These are phyloP conservation scores for Tiphia femorata DNA, from an alignment of 2,888 invertebrate species.

Conservation along the genomic window DNA sequence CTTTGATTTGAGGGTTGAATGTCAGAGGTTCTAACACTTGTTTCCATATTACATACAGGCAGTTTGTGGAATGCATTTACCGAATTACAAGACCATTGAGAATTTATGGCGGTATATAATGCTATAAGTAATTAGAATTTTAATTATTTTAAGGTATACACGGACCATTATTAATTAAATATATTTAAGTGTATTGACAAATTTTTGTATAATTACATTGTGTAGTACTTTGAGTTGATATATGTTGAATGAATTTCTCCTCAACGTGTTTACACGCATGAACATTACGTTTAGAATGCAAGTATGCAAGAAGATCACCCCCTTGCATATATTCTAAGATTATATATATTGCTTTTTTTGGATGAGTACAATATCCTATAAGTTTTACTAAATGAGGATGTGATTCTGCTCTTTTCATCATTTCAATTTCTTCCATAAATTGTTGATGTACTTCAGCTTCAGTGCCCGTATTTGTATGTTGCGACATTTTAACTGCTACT, in stretches of 20 bases:
- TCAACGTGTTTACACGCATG: too few species aligned
- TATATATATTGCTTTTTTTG: conserved; percentile 77
- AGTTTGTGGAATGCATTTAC: not conserved
- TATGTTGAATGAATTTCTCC: too few species aligned
- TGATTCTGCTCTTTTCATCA: conserved; percentile 81
- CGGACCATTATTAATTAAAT: too few species aligned
- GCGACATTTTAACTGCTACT: conserved; percentile 60
- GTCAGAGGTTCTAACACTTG: not conserved
- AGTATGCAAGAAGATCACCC: conserved; percentile 79
- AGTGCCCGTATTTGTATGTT: conserved; percentile 43
- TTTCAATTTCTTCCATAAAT: conserved; percentile 82
- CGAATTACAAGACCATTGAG: not conserved
- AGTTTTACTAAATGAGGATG: conserved; percentile 83
- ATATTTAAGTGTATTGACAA: not conserved
- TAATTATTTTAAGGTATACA: not conserved
- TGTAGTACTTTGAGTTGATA: conserved; percentile 46
- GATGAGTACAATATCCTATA: conserved; percentile 80
- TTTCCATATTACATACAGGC: not conserved
- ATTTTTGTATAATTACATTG: conserved; percentile 3
- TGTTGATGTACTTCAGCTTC: conserved; percentile 67
- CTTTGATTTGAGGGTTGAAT: not conserved
- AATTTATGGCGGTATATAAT: conserved; percentile 69
- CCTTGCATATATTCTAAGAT: conserved; percentile 84
- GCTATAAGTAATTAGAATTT: conserved; percentile 66
- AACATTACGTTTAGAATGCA: conserved; percentile 61